A percentile compares a stretch with the other conserved stretches of the same genome.
phyloP scores from a whole-genome alignment of 2,113 vertebrate species.

The Condylura cristata region DNA sequence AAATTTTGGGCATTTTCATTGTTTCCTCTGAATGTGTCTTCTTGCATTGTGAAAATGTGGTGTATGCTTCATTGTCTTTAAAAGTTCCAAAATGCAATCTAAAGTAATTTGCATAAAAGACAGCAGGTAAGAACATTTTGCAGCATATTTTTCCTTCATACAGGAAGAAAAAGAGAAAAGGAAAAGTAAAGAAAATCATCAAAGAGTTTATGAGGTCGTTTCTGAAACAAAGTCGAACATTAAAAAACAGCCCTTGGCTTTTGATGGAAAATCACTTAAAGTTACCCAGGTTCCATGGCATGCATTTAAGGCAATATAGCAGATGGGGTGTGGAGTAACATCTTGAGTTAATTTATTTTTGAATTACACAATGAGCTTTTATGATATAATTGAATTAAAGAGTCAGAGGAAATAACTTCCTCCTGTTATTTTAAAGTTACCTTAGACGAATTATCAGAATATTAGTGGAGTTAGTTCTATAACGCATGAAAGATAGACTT shows the following conservation, averaged over 20 bases:
- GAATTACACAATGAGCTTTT: slow-evolving; percentile 84
- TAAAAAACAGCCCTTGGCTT: slow-evolving; percentile 78
- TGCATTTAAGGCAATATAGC: slow-evolving; percentile 84
- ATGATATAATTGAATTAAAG: slow-evolving; percentile 87
- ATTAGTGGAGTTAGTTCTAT: slow-evolving; percentile 29
- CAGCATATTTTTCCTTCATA: slow-evolving; percentile 56
- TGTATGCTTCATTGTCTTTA: slow-evolving; percentile 14
- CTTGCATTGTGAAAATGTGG: not conserved
- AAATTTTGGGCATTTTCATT: slow-evolving; percentile 9
- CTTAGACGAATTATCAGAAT: slow-evolving; percentile 18
- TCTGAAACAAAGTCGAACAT: slow-evolving; percentile 75
- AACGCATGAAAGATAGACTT: not conserved
- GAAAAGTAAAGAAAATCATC: slow-evolving; percentile 70
- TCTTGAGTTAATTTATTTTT: slow-evolving; percentile 89
- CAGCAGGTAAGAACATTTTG: slow-evolving; percentile 69
- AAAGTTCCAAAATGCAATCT: slow-evolving; percentile 58
- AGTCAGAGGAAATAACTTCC: slow-evolving; percentile 72
- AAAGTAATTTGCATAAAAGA: slow-evolving; percentile 75
- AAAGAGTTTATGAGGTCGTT: slow-evolving; percentile 83
- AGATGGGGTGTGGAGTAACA: slow-evolving; percentile 86
- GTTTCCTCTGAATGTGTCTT: not conserved
- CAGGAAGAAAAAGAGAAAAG: slow-evolving; percentile 26
- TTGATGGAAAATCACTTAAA: slow-evolving; percentile 82
- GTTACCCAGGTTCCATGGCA: slow-evolving; percentile 78
- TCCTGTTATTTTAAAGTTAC: slow-evolving; percentile 70